Evolutionary conservation across 2,888 invertebrate genomes (phyloP), one percentile per base, ranked within the genome.

Genomic region (Tachina grossa): DNA sequence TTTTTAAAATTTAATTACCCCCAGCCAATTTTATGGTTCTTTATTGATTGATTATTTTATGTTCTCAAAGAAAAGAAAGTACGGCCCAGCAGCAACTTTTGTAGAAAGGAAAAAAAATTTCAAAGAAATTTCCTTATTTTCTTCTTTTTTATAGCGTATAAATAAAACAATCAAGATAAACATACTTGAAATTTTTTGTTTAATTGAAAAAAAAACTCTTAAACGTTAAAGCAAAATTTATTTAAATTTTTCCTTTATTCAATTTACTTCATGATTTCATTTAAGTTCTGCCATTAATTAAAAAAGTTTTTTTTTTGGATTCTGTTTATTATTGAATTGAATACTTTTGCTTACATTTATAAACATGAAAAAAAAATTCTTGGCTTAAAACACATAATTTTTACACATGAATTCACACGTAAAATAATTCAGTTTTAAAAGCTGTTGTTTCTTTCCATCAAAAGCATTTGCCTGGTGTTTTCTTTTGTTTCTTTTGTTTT

Each of bases 371-470:
- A 31, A 31, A 31, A 66, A 49, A 31, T 31, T 10, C n/a, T 66
- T 65, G 45, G 8, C 45, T 65, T 49, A 47, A 31, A 45, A 65
- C 31, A 31, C 53, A 77, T 9, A 31, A 51, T 39, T 66, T 49
- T 57, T 77, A 6, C 49, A 68, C 57, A 57, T 68, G 14, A 68
- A 57, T 57, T 57, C 55, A 66, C 57, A 41, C 68, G 66, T 13
- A 19, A 57, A 68, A 66, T 47, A 14, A 19, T 66, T 43, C 49
- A 9, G 6, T 53, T 66, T 63, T 51, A 14, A 39, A 47, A 8
- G 19, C 2, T 11, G 43, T 13, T 9, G 19, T 14, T 59, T 43
- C n/a, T 55, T 55, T 31, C 43, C 1, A 14, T 3, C 14, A 47
- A 55, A 22, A 55, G 22, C 4, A 55, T 63, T 41, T 19, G 2